Evolutionary conservation across 2,797 vertebrate genomes (phyloP), one percentile per base, ranked within the genome.

Genomic region (Ptychobarbus kaznakovi): DNA sequence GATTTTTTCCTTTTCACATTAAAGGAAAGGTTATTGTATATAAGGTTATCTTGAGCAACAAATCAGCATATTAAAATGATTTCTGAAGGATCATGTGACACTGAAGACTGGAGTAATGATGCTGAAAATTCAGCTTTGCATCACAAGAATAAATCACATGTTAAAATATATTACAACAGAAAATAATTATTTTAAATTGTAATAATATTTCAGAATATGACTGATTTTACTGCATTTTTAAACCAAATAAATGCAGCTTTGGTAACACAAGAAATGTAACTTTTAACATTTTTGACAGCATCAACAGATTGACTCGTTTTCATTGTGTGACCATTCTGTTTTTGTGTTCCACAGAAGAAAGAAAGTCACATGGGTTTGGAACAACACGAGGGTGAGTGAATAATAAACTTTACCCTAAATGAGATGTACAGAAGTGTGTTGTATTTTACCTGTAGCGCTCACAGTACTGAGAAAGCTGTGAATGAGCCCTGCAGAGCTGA

Each of bases 401-500:
- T 49, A 51, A 38, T 76, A 6, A 70, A 7, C 20, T 72, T 40
- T 25, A 63, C 6, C 10, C 49, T n/a, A 38, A 38, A n/a, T 56
- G 13, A 28, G 32, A 63, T 58, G 38, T 46, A 77, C 22, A 10
- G 61, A 35, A 28, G 49, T 18, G 76, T 42, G 61, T 40, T 56
- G 78, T 53, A 4, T 35, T 83, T 96, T 92, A 99, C 98, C 95
- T 95, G 70, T 97, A 99, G 86, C 97, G 94, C 6, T 98, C 97
- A 90, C 94, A 92, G 86, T 99, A 99, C 94, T 99, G 97, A 0
- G 90, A 91, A 89, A 99, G 95, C 94, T 99, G 98, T 76, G 97
- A 98, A 90, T 99, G 94, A 82, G 97, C 96, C 86, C 97, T 95
- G 93, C 97, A 98, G 81, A 99, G 94, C 98, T 99, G 91, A 65